Conservation (phyloP, 2,113 vertebrate species). For the Phoxinus phoxinus region DNA sequence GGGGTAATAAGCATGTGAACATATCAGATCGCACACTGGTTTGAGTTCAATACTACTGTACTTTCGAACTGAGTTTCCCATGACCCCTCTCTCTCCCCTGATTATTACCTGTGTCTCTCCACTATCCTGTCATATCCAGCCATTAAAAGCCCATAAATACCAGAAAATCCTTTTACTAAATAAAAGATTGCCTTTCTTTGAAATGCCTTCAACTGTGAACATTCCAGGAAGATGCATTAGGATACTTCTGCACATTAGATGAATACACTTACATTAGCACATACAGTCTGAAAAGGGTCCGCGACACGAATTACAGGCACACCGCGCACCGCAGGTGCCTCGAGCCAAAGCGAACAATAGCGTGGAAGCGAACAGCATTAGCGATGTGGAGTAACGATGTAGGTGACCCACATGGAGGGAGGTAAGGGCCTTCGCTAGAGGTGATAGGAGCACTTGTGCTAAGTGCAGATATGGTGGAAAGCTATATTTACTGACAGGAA, state of each 20-base stretch:
- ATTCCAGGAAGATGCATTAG: background rate
- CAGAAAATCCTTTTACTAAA: background rate
- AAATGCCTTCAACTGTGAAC: background rate
- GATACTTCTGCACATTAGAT: background rate
- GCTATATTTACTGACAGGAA: conserved; percentile 40
- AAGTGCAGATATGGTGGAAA: conserved; percentile 33
- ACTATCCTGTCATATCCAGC: background rate
- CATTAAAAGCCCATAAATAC: background rate
- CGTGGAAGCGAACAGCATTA: conserved; percentile 14
- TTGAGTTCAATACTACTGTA: background rate
- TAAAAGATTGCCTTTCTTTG: background rate
- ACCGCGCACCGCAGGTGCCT: background rate
- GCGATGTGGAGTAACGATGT: conserved; percentile 14
- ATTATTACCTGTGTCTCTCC: background rate
- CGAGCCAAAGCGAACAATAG: conserved; percentile 31
- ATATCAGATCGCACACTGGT: background rate
- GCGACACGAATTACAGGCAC: conserved; percentile 6
- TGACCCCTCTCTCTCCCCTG: background rate
- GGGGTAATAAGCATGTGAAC: background rate
- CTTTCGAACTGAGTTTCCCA: background rate
- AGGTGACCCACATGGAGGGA: conserved; percentile 32
- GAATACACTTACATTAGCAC: conserved; percentile 2
- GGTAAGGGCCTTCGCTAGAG: background rate
- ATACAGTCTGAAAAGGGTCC: background rate
- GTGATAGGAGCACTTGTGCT: conserved; percentile 33